These are phyloP conservation scores for Alloplasta piceator DNA, from an alignment of 2,888 invertebrate species.

Conservation along the genomic window DNA sequence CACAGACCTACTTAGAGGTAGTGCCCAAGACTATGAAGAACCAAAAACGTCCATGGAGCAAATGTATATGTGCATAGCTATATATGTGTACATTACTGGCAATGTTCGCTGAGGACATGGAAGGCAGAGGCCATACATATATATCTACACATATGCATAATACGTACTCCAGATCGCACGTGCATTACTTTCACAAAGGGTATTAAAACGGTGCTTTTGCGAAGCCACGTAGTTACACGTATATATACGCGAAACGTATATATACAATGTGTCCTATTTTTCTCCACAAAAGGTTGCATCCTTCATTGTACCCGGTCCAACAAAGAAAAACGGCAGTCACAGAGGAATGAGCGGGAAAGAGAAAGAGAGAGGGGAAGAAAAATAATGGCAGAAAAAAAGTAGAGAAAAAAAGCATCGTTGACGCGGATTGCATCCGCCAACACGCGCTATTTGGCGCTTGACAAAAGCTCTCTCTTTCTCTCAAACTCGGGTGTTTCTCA, in stretches of 20 bases:
- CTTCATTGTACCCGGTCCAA: slow-evolving; percentile 70
- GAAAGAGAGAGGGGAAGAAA: slow-evolving; percentile 13
- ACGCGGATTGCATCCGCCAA: slow-evolving; percentile 60
- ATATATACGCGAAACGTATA: slow-evolving; percentile 34
- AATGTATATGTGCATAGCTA: background rate
- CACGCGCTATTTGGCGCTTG: slow-evolving; percentile 61
- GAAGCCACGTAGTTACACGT: slow-evolving; percentile 48
- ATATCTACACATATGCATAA: slow-evolving; percentile 34
- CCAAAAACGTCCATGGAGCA: slow-evolving; percentile 25
- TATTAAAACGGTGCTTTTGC: slow-evolving; percentile 71
- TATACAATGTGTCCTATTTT: slow-evolving; percentile 72
- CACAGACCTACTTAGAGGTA: slow-evolving; percentile 52
- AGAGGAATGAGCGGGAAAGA: slow-evolving; percentile 26
- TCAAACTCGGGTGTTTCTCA: slow-evolving; percentile 55
- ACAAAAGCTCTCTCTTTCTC: slow-evolving; percentile 64
- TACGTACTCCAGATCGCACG: slow-evolving; percentile 69
- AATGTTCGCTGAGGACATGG: slow-evolving; percentile 36
- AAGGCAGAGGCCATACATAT: slow-evolving; percentile 15
- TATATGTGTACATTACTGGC: slow-evolving; percentile 33
- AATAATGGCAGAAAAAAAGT: slow-evolving; percentile 13
- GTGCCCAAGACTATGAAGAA: slow-evolving; percentile 18
- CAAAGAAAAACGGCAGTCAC: slow-evolving; percentile 67
- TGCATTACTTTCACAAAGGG: slow-evolving; percentile 71
- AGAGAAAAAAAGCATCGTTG: slow-evolving; percentile 44
- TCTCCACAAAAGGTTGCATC: slow-evolving; percentile 73